A percentile compares a stretch with the other conserved stretches of the same genome.
These are phyloP conservation scores for Raja brachyura DNA, from an alignment of 2,113 vertebrate species.

Conservation along the genomic window DNA sequence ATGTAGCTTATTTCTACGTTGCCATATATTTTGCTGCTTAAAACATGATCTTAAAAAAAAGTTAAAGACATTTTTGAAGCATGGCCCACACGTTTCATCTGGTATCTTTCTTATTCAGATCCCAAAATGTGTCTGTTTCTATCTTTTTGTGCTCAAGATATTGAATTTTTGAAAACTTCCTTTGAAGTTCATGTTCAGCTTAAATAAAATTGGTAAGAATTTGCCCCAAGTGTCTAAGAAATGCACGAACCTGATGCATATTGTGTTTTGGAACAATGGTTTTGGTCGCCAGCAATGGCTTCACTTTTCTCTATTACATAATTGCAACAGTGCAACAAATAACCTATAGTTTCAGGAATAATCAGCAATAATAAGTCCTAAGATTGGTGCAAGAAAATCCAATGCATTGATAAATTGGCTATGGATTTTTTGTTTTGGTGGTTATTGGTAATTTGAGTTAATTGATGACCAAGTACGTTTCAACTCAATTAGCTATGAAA, in stretches of 20 bases:
- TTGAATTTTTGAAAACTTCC: not conserved
- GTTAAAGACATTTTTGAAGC: not conserved
- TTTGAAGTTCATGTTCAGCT: not conserved
- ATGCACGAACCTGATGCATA: not conserved
- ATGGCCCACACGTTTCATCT: not conserved
- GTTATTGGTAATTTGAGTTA: not conserved
- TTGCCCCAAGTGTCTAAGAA: not conserved
- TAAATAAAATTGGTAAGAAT: not conserved
- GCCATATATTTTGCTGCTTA: not conserved
- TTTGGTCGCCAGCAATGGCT: too few species aligned
- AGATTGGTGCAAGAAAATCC: not conserved
- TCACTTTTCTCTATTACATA: not conserved
- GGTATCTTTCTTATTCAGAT: not conserved
- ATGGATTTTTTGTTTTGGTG: not conserved
- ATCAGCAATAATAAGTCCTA: not conserved
- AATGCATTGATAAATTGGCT: not conserved
- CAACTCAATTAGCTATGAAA: not conserved
- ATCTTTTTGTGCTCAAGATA: not conserved
- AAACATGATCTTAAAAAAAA: not conserved
- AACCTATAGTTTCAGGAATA: not conserved
- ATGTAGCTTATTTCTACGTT: not conserved
- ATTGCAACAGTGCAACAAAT: not conserved
- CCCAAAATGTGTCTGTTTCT: not conserved
- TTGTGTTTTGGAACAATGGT: not conserved
- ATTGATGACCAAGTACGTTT: not conserved